Conservation (phyloP, 2,113 vertebrate species). For the Hemiprocne comata region DNA sequence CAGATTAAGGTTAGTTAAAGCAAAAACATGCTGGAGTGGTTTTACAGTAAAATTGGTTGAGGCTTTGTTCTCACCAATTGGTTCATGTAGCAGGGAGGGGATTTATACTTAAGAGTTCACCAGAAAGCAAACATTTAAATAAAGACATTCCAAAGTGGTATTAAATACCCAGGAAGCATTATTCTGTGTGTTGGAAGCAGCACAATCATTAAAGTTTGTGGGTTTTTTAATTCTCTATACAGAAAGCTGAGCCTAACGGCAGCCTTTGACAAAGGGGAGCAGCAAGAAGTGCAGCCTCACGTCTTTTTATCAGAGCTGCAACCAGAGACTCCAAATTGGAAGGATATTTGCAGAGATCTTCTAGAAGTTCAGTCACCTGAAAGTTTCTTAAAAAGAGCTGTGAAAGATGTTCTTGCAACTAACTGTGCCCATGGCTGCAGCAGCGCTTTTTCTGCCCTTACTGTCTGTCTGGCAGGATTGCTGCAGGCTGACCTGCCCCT, state of each 20-base stretch:
- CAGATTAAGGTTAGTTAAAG: constrained; percentile 85
- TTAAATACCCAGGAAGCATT: background rate
- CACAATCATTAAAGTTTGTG: background rate
- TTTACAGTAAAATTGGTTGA: background rate
- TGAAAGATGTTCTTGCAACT: background rate
- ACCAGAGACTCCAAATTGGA: background rate
- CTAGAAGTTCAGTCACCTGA: constrained; percentile 26
- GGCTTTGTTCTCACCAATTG: background rate
- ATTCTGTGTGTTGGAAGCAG: background rate
- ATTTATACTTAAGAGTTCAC: background rate
- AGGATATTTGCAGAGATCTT: background rate
- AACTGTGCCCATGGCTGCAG: background rate
- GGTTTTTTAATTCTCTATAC: background rate
- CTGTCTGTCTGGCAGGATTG: background rate
- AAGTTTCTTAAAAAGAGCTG: background rate
- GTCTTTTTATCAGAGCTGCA: constrained; percentile 5
- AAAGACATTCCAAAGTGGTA: background rate
- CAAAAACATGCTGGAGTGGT: background rate
- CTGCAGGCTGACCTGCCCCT: background rate
- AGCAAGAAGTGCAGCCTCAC: background rate
- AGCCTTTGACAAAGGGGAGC: background rate
- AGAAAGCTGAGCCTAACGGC: constrained; percentile 7
- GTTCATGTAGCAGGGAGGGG: background rate
- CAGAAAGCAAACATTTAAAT: background rate
- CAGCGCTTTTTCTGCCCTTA: background rate